These are phyloP conservation scores for Trissolcus japonicus DNA, from an alignment of 2,888 invertebrate species.

Conservation along the genomic window DNA sequence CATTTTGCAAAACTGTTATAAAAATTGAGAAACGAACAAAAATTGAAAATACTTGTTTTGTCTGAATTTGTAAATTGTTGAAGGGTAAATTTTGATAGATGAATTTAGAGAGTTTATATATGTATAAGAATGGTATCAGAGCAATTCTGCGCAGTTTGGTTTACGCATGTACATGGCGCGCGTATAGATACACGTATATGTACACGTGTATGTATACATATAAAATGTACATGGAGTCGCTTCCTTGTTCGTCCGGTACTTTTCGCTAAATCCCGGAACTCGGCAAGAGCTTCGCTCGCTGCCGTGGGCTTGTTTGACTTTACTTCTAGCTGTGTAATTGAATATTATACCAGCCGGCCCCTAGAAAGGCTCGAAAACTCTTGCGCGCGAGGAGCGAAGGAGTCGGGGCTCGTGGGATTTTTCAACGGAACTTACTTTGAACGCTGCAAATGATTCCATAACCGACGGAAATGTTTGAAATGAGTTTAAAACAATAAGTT, in stretches of 20 bases:
- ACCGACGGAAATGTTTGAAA: background rate
- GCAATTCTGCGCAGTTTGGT: conserved; percentile 23
- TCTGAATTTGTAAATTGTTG: too few relatives aligned
- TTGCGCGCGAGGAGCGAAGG: conserved; percentile 62
- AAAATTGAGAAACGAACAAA: too few relatives aligned
- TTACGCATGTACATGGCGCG: conserved; percentile 23
- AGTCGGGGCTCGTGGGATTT: conserved; percentile 52
- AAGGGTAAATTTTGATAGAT: conserved; percentile 8
- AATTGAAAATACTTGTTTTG: too few relatives aligned
- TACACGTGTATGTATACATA: conserved; percentile 27
- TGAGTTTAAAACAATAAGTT: conserved; percentile 39
- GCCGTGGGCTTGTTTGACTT: conserved; percentile 74
- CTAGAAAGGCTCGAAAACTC: conserved; percentile 73
- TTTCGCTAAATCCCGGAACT: conserved; percentile 51
- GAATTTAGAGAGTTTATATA: conserved; percentile 1
- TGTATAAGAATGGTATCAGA: conserved; percentile 24
- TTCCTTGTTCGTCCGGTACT: conserved; percentile 57
- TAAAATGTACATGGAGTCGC: conserved; percentile 51
- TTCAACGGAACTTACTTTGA: conserved; percentile 39
- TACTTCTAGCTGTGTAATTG: conserved; percentile 75
- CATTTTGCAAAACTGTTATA: too few relatives aligned
- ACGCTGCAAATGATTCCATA: conserved; percentile 5
- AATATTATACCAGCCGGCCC: conserved; percentile 73
- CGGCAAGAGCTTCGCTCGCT: conserved; percentile 65
- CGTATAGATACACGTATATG: conserved; percentile 8